Conservation (phyloP, 2,797 vertebrate genomes). For the Orestias chungarensis region DNA sequence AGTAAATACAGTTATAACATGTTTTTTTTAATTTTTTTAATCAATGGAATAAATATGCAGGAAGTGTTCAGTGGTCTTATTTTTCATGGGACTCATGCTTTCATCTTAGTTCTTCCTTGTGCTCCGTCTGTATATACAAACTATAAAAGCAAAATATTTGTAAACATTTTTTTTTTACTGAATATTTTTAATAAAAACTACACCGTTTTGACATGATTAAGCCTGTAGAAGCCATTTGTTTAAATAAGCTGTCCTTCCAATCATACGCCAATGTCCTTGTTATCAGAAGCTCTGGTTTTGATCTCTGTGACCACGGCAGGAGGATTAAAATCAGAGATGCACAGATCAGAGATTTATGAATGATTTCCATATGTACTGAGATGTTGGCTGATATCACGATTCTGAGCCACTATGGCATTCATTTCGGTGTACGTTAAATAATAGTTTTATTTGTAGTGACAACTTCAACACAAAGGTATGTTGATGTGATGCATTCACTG, state of each 20-base stretch:
- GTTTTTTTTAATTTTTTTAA: not conserved
- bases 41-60: not conserved
- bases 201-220: too few relatives aligned
- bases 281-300: conserved; percentile 4
- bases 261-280: conserved; percentile 20
- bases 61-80: not conserved
- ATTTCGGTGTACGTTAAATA: not conserved
- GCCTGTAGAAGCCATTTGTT: too few relatives aligned
- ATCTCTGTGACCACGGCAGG: not conserved
- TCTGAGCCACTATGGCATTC: not conserved
- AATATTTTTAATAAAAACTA: too few relatives aligned
- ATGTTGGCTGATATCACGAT: not conserved
- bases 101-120: conserved; percentile 7
- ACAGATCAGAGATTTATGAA: not conserved
- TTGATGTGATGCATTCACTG: not conserved
- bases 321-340: not conserved
- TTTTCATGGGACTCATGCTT: not conserved
- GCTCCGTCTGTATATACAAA: not conserved
- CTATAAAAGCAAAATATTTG: too few relatives aligned
- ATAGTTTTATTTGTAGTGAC: not conserved
- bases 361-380: not conserved
- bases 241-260: conserved; percentile 13
- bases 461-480: not conserved
- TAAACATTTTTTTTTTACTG: too few relatives aligned
- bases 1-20: not conserved